Evolutionary conservation across 1,140 invertebrate genomes (phyloP), one percentile per base, ranked within the genome.

Genomic region (Panagrolaimus sp.): DNA sequence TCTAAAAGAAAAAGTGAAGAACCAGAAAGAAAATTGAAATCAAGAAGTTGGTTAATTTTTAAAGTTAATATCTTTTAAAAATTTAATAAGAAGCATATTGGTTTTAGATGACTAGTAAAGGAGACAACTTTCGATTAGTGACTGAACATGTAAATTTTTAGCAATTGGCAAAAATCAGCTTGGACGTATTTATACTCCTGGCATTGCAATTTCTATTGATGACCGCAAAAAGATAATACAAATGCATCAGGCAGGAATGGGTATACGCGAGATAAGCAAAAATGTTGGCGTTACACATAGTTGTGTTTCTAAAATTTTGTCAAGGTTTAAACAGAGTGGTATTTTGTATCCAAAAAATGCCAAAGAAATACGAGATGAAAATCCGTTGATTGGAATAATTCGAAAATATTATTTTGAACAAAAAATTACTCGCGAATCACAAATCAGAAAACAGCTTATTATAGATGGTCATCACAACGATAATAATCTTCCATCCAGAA

Each of bases 221-320:
- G 79, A 81, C 65, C 68, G 79, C 13, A 72, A 81, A 53, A 66
- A 81, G 20, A 81, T 81, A 25, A 76, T 81, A 9, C 44, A 69
- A 23, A 44, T 83, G 11, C 80, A 72, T 65, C 69, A 74, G 65
- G 70, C 61, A 13, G 81, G 81, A 9, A 82, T 82, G 81, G 82
- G 82, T 57, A 81, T 81, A n/a, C 83, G 79, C 66, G 81, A 81
- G 61, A 81, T 81, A 43, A 79, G 75, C 11, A 83, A 83, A 64
- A 68, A 68, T 25, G 61, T 81, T n/a, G 79, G 79, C 63, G 76
- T 81, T n/a, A 81, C 79, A 9, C 79, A 81, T 71, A 72, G 68
- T 44, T 81, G 79, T 67, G 79, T 81, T 42, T 79, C 76, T 13
- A 81, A 81, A 67, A 81, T 81, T 48, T 70, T 81, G 1, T 78